These are phyloP conservation scores for Poeciliopsis gracilis DNA, from an alignment of 2,797 vertebrate genomes.

Conservation along the genomic window DNA sequence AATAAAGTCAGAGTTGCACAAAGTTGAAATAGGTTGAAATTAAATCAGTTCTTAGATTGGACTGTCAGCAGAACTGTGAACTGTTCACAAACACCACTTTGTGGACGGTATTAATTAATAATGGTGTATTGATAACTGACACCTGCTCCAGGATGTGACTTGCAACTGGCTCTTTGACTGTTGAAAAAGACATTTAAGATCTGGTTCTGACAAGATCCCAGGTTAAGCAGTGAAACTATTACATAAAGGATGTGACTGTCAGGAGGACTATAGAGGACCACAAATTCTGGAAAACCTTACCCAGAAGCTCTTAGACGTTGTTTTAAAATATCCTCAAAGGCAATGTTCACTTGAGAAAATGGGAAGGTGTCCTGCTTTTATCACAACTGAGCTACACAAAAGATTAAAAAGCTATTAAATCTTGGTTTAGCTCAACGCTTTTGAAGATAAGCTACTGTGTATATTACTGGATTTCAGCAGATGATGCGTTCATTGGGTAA, in stretches of 20 bases:
- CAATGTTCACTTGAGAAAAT: background rate
- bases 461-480: background rate
- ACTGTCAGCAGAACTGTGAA: background rate
- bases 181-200: background rate
- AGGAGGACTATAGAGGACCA: background rate
- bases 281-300: slow-evolving; percentile 4
- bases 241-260: background rate
- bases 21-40: background rate
- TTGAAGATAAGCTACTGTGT: background rate
- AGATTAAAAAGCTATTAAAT: background rate
- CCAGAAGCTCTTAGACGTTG: background rate
- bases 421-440: background rate
- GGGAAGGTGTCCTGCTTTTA: background rate
- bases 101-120: background rate
- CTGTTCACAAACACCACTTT: background rate
- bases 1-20: background rate
- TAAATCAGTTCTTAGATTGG: background rate
- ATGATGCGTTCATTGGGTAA: background rate
- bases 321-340: background rate
- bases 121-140: background rate
- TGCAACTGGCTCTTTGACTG: background rate
- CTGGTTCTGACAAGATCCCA: background rate
- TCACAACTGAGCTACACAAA: background rate
- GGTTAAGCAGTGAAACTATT: background rate
- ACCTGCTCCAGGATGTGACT: background rate